Percentiles rank a stretch among this genome's conserved stretches.
phyloP scores from a whole-genome alignment of 1,140 invertebrate species.

The Nasonia longicornis region DNA sequence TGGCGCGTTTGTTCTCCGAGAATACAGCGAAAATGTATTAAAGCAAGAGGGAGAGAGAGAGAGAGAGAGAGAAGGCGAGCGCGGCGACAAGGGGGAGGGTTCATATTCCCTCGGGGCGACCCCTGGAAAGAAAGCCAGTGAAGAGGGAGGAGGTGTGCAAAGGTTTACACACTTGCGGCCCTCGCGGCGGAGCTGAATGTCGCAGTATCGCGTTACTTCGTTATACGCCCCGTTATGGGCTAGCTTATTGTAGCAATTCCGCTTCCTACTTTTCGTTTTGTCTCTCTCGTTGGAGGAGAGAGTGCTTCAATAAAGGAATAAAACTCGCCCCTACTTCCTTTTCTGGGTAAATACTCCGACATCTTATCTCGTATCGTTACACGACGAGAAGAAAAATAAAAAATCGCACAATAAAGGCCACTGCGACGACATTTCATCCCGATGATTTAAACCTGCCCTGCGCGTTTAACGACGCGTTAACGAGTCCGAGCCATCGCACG shows the following conservation, averaged over 20 bases:
- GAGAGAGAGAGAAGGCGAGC: neutral
- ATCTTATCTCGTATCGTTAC: too few relatives aligned
- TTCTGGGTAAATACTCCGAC: too few relatives aligned
- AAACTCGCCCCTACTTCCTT: too few relatives aligned
- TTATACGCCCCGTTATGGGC: conserved; percentile 10
- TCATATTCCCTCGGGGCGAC: neutral
- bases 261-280: neutral
- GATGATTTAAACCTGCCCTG: conserved; percentile 26
- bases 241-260: neutral
- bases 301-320: too few relatives aligned
- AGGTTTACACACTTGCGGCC: conserved; percentile 15
- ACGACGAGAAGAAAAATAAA: too few relatives aligned
- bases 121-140: too few relatives aligned
- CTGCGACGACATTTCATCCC: too few relatives aligned
- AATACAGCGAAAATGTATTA: conserved; percentile 12
- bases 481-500: conserved; percentile 34
- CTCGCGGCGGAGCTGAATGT: conserved; percentile 14
- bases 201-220: conserved; percentile 12
- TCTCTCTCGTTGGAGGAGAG: too few relatives aligned
- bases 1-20: neutral
- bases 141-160: conserved; percentile 26
- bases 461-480: conserved; percentile 46
- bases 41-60: neutral
- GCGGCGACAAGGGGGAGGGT: neutral
- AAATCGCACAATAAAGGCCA: neutral